A percentile compares a stretch with the other conserved stretches of the same genome.
Conservation (phyloP, 2,113 vertebrate genomes). For the Anguilla rostrata region DNA sequence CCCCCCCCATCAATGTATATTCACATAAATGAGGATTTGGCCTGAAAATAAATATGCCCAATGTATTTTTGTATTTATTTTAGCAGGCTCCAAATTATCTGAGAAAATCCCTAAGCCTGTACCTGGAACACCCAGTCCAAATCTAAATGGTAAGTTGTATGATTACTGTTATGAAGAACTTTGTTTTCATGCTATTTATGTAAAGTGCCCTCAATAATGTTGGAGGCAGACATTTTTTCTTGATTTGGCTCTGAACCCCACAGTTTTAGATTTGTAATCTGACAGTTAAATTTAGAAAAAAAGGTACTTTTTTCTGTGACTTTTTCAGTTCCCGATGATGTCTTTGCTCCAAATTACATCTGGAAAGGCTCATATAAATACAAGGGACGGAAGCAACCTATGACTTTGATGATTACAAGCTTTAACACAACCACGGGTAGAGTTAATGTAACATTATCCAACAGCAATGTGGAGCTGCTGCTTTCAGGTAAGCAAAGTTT, state of each 20-base stretch:
- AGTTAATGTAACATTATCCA: constrained; percentile 93
- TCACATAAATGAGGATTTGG: too few relatives aligned
- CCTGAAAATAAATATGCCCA: neutral
- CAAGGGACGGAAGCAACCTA: constrained; percentile 93
- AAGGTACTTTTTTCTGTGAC: neutral
- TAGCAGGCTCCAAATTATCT: constrained; percentile 90
- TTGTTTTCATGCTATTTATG: constrained; percentile 38
- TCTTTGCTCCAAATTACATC: constrained; percentile 97
- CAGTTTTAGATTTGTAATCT: too few relatives aligned
- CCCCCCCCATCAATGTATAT: too few relatives aligned
- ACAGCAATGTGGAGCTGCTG: constrained; percentile 91
- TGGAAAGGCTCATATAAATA: constrained; percentile 99
- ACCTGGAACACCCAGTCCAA: constrained; percentile 92
- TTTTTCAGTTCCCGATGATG: constrained; percentile 90
- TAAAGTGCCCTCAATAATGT: neutral
- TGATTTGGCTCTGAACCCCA: too few relatives aligned
- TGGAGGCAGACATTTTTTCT: too few relatives aligned
- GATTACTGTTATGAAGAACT: too few relatives aligned
- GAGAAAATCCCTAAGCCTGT: constrained; percentile 91
- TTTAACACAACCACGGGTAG: constrained; percentile 91
- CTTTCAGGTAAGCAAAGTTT: constrained; percentile 82
- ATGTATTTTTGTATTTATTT: constrained; percentile 40
- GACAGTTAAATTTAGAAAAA: too few relatives aligned
- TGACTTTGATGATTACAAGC: constrained; percentile 92
- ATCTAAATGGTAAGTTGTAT: constrained; percentile 80